Base-by-base conservation (phyloP, 2,113 vertebrate genomes). In the Propithecus coquereli region DNA sequence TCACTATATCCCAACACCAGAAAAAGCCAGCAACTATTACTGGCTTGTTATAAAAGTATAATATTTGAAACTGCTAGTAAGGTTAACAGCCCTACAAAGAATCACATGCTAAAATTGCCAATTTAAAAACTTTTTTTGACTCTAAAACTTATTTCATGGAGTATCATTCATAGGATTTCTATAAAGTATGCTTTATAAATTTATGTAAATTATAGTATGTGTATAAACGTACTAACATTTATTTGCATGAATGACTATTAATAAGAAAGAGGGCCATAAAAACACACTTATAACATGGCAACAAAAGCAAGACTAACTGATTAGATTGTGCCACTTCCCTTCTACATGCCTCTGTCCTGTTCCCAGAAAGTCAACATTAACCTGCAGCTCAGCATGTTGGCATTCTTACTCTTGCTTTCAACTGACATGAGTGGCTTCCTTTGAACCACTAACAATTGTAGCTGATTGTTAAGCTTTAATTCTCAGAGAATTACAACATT, bases 391-490 rank as follows among this genome's bases (percentile, higher is more conserved):
- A 59, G 68, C 61, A 73, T 34, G 25, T 76, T 37, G 70, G 40
- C 40, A 83, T 90, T 89, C 74, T 73, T 73, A 40, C 17, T 97
- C 34, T 86, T 91, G 54, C 59, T 93, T 94, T 94, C 86, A 73
- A 77, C 1, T 87, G 68, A 76, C 54, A n/a, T 37, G 40, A 81
- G 52, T n/a, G 6, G n/a, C 90, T 70, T 96, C 76, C 57, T 87
- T 87, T 96, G 63, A 97, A 94, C 14, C 20, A 74, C 65, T 91
- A 70, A 95, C 50, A 95, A 80, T 32, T 88, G 30, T 80, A 93
- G 70, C 52, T 80, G 43, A 87, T 9, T 70, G 32, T 57, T 85
- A 77, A 83, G 57, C n/a, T 94, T 84, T 70, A 92, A 70, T 86
- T 77, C 34, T 94, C 86, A 77, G 20, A 73, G 18, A 91, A 95